Evolutionary conservation across 1,140 invertebrate genomes (phyloP), one percentile per base, ranked within the genome.

Genomic region (Musca domestica): DNA sequence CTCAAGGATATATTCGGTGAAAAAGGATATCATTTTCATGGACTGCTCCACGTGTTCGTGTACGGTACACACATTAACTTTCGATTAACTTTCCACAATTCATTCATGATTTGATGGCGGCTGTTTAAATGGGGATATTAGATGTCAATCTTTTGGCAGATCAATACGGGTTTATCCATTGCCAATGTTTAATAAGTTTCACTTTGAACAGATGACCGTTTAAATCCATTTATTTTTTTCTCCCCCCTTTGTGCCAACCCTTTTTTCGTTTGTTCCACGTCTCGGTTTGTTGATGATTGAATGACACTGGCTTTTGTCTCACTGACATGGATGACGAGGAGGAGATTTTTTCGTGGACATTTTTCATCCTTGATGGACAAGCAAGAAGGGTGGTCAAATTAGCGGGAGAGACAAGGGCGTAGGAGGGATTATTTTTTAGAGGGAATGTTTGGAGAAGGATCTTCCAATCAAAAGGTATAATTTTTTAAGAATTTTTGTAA

Each of bases 171-270:
- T 17, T 61, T 61, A 61, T 61, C 56, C 27, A 61, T 56, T 41
- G 34, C 34, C 56, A 30, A 61, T 61, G 56, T 61, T 61, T 61
- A 61, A 61, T 61, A 61, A 61, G 56, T 61, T 61, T 61, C 27
- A 19, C 22, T 61, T 58, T 61, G 19, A 9, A 61, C 30, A 27
- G 56, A 61, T 61, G 56, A 61, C 56, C 56, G 56, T 61, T 61
- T 61, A 61, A 61, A 61, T 61, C 56, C 56, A 41, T 61, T 61
- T 27, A 61, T 61, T 61, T 41, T 41, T n/a, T n/a, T n/a, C n/a
- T n/a, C n/a, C n/a, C 10, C 34, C 34, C 1, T 1, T 51, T 51
- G 4, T 51, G 34, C 30, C 56, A 61, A 61, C 56, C 56, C 56
- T 61, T 61, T 61, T 61, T 17, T 34, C 12, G 17, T 61, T 19